phyloP scores from a whole-genome alignment of 1,140 invertebrate species.

The Myzus persicae region DNA sequence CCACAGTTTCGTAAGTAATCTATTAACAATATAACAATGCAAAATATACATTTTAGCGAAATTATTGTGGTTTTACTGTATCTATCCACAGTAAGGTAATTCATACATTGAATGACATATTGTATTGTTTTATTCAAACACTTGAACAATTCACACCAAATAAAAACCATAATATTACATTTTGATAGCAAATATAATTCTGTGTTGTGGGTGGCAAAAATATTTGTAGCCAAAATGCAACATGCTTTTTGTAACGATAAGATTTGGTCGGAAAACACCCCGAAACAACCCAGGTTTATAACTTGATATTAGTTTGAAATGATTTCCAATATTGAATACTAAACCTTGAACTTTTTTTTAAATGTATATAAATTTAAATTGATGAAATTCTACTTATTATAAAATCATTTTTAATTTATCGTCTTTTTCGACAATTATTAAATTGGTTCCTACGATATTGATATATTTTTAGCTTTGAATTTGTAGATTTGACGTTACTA shows the following conservation, averaged over 20 bases:
- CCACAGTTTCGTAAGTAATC: slow-evolving; percentile 80
- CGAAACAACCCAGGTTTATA: no score
- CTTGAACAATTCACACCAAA: neutral
- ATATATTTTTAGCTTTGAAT: neutral
- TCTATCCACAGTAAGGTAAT: neutral
- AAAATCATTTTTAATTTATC: no score
- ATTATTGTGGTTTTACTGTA: neutral
- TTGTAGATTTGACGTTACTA: neutral
- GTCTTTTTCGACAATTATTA: no score
- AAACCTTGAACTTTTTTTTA: no score
- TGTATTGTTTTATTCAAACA: neutral
- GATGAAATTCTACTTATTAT: no score
- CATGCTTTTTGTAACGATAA: neutral
- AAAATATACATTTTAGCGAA: neutral
- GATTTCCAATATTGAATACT: no score
- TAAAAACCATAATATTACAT: neutral
- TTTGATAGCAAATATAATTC: neutral
- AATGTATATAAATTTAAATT: no score
- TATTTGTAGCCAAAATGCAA: neutral
- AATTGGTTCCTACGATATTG: no score
- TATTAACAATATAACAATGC: slow-evolving; percentile 65
- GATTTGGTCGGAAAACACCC: neutral
- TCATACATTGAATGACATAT: neutral
- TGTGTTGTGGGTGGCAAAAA: neutral
- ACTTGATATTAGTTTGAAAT: no score